Percentiles rank a stretch among this genome's conserved stretches.
These are phyloP conservation scores for Hirtodrosophila histrioides DNA, from an alignment of 2,888 invertebrate species.

Conservation along the genomic window DNA sequence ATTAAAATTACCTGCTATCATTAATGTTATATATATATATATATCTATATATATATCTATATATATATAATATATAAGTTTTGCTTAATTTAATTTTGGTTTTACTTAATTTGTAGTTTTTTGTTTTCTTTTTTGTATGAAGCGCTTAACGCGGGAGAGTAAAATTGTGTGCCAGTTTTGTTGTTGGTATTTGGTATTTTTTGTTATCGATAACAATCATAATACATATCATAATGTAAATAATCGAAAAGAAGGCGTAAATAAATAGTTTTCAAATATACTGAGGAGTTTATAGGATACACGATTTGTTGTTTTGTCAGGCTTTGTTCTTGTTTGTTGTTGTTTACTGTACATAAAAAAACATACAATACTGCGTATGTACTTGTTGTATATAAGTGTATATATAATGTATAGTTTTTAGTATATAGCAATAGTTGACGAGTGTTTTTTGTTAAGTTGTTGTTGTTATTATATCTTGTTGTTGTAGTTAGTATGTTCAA, in stretches of 20 bases:
- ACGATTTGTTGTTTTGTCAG: conserved; percentile 74
- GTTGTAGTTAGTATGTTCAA: conserved; percentile 27
- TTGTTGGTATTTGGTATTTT: conserved; percentile 23
- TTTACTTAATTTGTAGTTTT: conserved; percentile 8
- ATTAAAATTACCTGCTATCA: conserved; percentile 70
- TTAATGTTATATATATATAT: conserved; percentile 42
- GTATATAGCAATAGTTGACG: conserved; percentile 71
- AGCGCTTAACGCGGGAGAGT: conserved; percentile 73
- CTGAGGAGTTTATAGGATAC: conserved; percentile 69
- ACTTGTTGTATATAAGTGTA: conserved; percentile 72
- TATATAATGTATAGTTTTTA: conserved; percentile 61
- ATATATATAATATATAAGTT: conserved; percentile 48
- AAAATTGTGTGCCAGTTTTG: conserved; percentile 72
- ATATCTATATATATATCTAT: conserved; percentile 35
- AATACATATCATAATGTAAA: conserved; percentile 47
- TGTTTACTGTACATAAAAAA: conserved; percentile 68
- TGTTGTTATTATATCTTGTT: conserved; percentile 45
- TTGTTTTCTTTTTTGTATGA: conserved; percentile 39
- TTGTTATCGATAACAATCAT: conserved; percentile 58
- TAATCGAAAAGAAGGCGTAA: conserved; percentile 50
- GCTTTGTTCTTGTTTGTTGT: conserved; percentile 66
- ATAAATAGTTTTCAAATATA: conserved; percentile 47
- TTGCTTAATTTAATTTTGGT: conserved; percentile 37
- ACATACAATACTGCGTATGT: conserved; percentile 76
- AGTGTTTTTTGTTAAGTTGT: conserved; percentile 54